Evolutionary conservation across 2,113 vertebrate genomes (phyloP), one percentile per base, ranked within the genome.

Genomic region (Paramisgurnus dabryanus): DNA sequence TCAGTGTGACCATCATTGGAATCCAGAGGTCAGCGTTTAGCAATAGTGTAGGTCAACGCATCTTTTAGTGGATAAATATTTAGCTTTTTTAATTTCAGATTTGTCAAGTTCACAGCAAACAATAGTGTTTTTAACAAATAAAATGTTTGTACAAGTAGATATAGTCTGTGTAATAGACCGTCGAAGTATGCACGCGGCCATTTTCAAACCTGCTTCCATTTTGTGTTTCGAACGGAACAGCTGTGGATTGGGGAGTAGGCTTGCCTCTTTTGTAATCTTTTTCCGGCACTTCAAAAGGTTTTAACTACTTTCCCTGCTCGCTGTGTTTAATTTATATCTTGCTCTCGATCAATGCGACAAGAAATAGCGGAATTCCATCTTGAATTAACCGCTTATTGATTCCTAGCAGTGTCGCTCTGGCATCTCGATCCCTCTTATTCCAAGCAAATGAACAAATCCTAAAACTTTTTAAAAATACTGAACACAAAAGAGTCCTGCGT

Each of bases 121-220:
- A 61, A 40, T 55, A 63, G 67, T 34, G 40, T 61, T 74, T 61
- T 61, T 45, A 74, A 63, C 47, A 4, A 49, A 58, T 18, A 2
- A 18, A 7, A 58, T 2, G 6, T n/a, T 58, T 73, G 55, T n/a
- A 22, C 27, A 34, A 34, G 27, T 34, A 34, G 27, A 34, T 34
- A 63, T 10, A 75, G 61, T 76, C 80, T 71, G 69, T 34, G 27
- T 34, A 34, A 34, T 55, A 86, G n/a, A 70, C 12, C 2, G 15
- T 55, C 45, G 11, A 53, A 70, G 61, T n/a, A 22, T 47, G 47
- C 12, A 17, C 55, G 86, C 87, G 83, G 90, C 92, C 91, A 92
- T 93, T 92, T 92, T 83, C 89, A 86, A 87, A 86, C 67, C 80
- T 18, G 85, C 87, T 90, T 91, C 91, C 91, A 92, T 92, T 92